phyloP scores from a whole-genome alignment of 2,113 vertebrate genomes.

The Hydrochoerus hydrochaeris region DNA sequence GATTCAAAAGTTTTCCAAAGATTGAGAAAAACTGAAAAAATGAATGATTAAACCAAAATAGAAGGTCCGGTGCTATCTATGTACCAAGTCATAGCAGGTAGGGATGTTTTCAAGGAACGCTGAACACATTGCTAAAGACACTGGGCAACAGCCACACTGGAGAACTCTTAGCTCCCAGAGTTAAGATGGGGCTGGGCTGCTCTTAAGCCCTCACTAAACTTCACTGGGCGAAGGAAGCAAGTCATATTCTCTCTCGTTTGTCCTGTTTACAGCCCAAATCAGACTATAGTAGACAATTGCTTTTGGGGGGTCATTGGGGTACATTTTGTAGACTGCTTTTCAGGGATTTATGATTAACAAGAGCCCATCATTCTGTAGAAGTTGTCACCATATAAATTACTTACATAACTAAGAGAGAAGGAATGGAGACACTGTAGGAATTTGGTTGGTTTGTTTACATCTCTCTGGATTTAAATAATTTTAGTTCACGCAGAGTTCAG shows the following conservation, averaged over 20 bases:
- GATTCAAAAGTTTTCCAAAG: neutral
- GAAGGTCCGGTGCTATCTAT: neutral
- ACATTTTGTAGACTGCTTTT: neutral
- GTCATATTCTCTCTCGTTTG: neutral
- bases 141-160: neutral
- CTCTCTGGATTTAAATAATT: neutral
- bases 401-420: neutral
- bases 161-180: neutral
- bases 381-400: neutral
- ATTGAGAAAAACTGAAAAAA: slow-evolving; percentile 4
- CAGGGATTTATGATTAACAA: neutral
- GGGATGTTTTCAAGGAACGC: neutral
- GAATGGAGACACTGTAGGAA: neutral
- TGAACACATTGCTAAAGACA: neutral
- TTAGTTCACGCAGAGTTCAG: neutral
- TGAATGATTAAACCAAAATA: neutral
- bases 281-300: neutral
- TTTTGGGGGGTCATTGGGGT: neutral
- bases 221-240: neutral
- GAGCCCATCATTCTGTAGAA: neutral
- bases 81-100: neutral
- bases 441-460: neutral
- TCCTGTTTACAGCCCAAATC: neutral
- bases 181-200: neutral
- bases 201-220: neutral